These are phyloP conservation scores for Salarias fasciatus DNA, from an alignment of 2,797 vertebrate species.

Conservation along the genomic window DNA sequence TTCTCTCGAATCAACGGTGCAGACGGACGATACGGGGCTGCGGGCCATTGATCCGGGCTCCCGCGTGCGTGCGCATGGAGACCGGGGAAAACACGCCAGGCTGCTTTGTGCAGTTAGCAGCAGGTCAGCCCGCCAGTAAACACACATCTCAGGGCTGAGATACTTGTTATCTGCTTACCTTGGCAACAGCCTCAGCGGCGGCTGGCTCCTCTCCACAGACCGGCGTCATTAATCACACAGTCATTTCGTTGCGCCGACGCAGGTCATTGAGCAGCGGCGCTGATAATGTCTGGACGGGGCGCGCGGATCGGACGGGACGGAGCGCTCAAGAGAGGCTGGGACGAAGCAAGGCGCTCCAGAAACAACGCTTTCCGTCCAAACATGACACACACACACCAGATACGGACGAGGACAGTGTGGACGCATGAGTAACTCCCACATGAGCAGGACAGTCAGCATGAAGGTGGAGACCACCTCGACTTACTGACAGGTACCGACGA, in stretches of 20 bases:
- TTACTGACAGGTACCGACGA: too few species aligned
- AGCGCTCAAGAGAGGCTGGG: background rate
- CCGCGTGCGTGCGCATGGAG: too few species aligned
- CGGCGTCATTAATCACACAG: conserved; percentile 28
- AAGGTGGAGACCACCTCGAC: too few species aligned
- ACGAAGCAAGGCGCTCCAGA: background rate
- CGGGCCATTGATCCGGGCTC: background rate
- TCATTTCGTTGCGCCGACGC: conserved; percentile 41
- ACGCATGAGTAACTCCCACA: too few species aligned
- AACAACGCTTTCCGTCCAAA: too few species aligned
- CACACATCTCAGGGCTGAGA: conserved; percentile 7
- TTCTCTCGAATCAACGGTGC: background rate
- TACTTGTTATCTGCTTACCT: conserved; percentile 17
- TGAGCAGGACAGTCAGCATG: too few species aligned
- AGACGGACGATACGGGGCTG: background rate
- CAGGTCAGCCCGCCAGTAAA: conserved; percentile 20
- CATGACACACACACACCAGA: too few species aligned
- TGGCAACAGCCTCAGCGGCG: conserved; percentile 20
- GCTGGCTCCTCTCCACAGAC: conserved; percentile 31
- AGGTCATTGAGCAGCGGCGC: conserved; percentile 23
- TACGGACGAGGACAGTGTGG: too few species aligned
- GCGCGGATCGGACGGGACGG: conserved; percentile 4
- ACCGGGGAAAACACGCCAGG: too few species aligned
- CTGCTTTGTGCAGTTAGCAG: conserved; percentile 9
- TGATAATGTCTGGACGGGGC: conserved; percentile 27